Evolutionary conservation across 2,888 invertebrate genomes (phyloP).

Genomic region (Plebejus melissa): DNA sequence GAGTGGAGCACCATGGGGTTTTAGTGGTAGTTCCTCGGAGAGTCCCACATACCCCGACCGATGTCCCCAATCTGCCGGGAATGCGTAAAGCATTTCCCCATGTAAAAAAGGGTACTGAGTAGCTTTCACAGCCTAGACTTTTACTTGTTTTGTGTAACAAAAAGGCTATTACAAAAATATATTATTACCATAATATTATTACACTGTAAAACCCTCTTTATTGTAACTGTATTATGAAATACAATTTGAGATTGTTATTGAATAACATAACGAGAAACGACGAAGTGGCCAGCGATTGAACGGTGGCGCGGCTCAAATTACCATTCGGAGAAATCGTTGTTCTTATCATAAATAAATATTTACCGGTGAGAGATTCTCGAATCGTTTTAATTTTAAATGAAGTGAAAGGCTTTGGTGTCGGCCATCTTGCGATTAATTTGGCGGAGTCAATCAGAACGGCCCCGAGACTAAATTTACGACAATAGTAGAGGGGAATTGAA

Average conservation of each 20-base stretch:
- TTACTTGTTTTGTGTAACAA: no score
- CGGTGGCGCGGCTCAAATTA: not conserved
- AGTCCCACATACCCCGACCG: no score
- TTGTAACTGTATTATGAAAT: not conserved
- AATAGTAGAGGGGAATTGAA: slow-evolving; percentile 11
- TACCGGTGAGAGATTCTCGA: not conserved
- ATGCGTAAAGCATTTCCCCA: no score
- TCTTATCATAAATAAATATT: slow-evolving; percentile 24
- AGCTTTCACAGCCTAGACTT: no score
- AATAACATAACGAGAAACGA: not conserved
- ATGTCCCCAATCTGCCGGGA: no score
- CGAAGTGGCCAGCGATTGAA: not conserved
- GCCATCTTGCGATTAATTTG: slow-evolving; percentile 24
- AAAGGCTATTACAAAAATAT: no score
- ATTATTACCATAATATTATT: no score
- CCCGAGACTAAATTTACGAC: not conserved
- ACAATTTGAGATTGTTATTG: not conserved
- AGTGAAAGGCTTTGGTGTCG: slow-evolving; percentile 7
- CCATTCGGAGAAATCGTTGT: not conserved
- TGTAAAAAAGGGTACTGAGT: no score
- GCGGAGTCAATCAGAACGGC: slow-evolving; percentile 16
- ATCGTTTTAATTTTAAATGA: slow-evolving; percentile 20
- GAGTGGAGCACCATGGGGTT: no score
- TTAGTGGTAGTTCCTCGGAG: no score
- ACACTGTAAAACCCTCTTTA: no score